Evolutionary conservation across 2,888 invertebrate species (phyloP), one percentile per base, ranked within the genome.

Genomic region (Pristionchus mayeri): DNA sequence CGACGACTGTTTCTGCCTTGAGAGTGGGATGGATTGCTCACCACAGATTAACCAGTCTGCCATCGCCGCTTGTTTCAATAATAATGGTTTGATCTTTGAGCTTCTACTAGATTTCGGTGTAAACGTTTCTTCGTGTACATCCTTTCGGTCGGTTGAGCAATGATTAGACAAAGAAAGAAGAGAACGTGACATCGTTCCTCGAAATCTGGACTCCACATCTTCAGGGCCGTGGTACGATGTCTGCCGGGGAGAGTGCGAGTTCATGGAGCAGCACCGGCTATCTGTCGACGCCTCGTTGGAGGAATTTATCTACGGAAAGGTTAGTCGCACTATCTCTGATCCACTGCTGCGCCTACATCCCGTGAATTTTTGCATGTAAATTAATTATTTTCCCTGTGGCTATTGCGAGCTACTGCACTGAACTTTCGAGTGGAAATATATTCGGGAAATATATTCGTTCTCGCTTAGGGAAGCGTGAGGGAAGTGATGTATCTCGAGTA

Each of bases 231-330:
- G 71, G 71, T 88, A 88, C 84, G 88, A 88, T 44, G 88, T 85
- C 13, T 89, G 88, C 78, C 40, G 24, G 37, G 78, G 71, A 6
- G 71, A 40, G 24, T 71, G 71, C 71, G 71, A 40, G 40, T 44
- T 24, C 44, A 30, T 40, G 21, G 86, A 86, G 27, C 85, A 86
- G 24, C 78, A 87, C 24, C 82, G 80, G 2, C 80, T 89, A 27
- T 86, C 84, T n/a, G 82, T 87, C 60, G 80, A 88, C 34, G 40
- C 85, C 9, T 57, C 85, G 16, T 78, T 89, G 16, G 89, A 89
- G 76, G 87, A 89, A 50, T 21, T 85, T n/a, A 87, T 89, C 34
- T 89, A 89, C 84, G 89, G 89, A 85, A 85, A 86, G 85, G 89
- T 80, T n/a, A 50, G 11, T 63, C 34, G 3, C n/a, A n/a, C n/a